Percentiles rank a stretch among this genome's conserved stretches.
These are phyloP conservation scores for Sitta europaea DNA, from an alignment of 2,113 vertebrate species.

Conservation along the genomic window DNA sequence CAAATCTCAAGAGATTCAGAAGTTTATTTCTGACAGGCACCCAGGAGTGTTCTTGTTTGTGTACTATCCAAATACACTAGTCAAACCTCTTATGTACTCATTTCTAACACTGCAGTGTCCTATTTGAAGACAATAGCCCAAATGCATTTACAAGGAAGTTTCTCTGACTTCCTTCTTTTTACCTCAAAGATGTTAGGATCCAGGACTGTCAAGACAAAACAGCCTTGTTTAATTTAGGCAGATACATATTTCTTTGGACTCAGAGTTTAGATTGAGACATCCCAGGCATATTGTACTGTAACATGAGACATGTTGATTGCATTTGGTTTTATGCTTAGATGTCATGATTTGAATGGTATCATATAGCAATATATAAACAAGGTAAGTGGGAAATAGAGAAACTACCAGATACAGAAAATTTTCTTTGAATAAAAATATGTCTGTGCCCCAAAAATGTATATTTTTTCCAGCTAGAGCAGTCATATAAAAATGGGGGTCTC, in stretches of 20 bases:
- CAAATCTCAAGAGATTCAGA: conserved; percentile 15
- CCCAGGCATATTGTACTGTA: not conserved
- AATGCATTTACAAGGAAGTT: not conserved
- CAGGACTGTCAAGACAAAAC: not conserved
- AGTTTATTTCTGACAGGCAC: not conserved
- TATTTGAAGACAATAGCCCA: not conserved
- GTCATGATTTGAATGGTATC: not conserved
- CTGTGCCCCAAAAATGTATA: not conserved
- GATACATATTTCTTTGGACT: not conserved
- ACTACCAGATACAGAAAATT: not conserved
- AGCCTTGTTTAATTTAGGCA: not conserved
- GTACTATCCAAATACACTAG: not conserved
- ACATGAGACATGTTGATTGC: not conserved
- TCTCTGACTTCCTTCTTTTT: not conserved
- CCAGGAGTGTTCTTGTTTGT: not conserved
- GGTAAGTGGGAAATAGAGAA: not conserved
- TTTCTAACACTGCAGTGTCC: not conserved
- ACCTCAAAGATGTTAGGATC: not conserved
- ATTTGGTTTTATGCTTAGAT: not conserved
- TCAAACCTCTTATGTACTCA: not conserved
- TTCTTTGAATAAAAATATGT: not conserved
- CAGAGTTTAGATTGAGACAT: not conserved
- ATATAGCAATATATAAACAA: not conserved
- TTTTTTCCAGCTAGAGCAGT: not conserved
- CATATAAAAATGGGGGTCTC: not conserved